These are phyloP conservation scores for Sanderia malayensis DNA, from an alignment of 30 jellyfish, hydroid and myxozoan species.

Conservation along the genomic window DNA sequence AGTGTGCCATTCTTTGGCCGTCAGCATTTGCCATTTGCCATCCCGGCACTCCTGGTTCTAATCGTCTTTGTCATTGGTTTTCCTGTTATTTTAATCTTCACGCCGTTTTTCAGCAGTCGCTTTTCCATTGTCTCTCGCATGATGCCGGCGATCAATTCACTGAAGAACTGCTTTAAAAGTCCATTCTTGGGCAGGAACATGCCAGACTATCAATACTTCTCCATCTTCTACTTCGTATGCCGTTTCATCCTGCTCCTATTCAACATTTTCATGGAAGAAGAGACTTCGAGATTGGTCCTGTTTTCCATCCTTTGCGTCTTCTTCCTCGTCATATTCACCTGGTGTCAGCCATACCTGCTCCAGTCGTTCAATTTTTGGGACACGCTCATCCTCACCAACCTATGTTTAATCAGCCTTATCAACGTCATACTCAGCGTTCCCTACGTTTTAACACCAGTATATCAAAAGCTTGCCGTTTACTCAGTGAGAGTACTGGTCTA, in stretches of 20 bases:
- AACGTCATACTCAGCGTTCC: constrained; percentile 73
- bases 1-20: constrained; percentile 44
- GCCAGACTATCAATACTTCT: constrained; percentile 45
- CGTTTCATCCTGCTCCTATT: constrained; percentile 61
- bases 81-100: constrained; percentile 73
- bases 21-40: constrained; percentile 54
- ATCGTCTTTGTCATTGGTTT: constrained; percentile 65
- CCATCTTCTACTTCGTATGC: constrained; percentile 82
- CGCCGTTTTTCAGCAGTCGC: constrained; percentile 65
- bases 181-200: constrained; percentile 31
- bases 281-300: constrained; percentile 60
- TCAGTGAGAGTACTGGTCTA: constrained; percentile 49
- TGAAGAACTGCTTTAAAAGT: constrained; percentile 70
- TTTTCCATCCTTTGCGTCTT: constrained; percentile 62
- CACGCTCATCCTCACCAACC: constrained; percentile 49
- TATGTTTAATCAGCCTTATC: constrained; percentile 72
- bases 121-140: constrained; percentile 43
- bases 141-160: constrained; percentile 64
- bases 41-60: constrained; percentile 54
- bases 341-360: constrained; percentile 79
- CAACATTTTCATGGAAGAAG: constrained; percentile 56
- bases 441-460: constrained; percentile 36
- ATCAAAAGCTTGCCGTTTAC: constrained; percentile 1
- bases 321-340: constrained; percentile 60
- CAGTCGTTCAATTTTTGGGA: constrained; percentile 93